Conservation (phyloP, 2,888 invertebrate genomes). For the Ennomos quercinarius region DNA sequence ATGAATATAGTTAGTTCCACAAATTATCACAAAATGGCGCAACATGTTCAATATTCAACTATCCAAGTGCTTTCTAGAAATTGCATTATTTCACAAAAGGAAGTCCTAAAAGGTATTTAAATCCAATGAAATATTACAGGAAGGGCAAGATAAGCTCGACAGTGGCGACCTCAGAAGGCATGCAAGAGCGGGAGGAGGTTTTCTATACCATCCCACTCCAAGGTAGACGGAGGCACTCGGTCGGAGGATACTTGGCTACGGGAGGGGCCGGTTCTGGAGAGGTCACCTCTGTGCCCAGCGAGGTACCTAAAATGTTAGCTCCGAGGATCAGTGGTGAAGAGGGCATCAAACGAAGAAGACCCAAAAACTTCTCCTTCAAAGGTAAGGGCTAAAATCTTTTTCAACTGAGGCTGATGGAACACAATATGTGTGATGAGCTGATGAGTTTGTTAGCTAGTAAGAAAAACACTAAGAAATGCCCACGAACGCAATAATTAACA, state of each 20-base stretch:
- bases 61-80: too few species aligned
- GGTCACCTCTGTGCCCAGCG: slow-evolving; percentile 79
- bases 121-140: slow-evolving; percentile 45
- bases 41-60: too few species aligned
- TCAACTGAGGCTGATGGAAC: too few species aligned
- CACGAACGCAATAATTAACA: too few species aligned
- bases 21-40: too few species aligned
- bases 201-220: slow-evolving; percentile 85
- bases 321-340: slow-evolving; percentile 74
- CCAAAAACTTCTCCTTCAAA: slow-evolving; percentile 77
- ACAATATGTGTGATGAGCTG: too few species aligned
- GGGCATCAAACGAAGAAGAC: slow-evolving; percentile 70
- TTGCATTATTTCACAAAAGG: too few species aligned
- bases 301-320: slow-evolving; percentile 83
- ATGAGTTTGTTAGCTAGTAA: too few species aligned
- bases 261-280: slow-evolving; percentile 71
- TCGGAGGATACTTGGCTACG: slow-evolving; percentile 87
- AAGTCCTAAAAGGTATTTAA: too few species aligned
- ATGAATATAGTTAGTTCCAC: too few species aligned
- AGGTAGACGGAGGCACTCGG: slow-evolving; percentile 87
- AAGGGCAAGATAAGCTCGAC: slow-evolving; percentile 77
- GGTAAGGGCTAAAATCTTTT: slow-evolving; percentile 51
- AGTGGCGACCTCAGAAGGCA: slow-evolving; percentile 67
- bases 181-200: slow-evolving; percentile 85
- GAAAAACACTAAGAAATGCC: too few species aligned